Evolutionary conservation across 1,140 invertebrate species (phyloP).

Genomic region (Drosophila azteca): DNA sequence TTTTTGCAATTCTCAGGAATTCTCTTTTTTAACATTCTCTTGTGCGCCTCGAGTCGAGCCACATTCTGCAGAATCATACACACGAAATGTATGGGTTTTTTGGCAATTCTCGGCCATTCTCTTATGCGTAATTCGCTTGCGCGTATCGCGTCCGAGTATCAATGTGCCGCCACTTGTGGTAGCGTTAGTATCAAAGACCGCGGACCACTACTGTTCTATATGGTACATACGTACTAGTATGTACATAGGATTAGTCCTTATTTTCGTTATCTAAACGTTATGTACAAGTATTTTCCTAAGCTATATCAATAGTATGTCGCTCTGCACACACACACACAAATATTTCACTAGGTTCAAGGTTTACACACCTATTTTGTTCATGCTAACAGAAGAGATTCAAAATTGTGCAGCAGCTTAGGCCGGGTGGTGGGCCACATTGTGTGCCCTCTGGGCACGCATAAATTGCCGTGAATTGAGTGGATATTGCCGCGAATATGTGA

Average conservation of each 20-base stretch:
- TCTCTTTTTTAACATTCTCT: conserved; percentile 8
- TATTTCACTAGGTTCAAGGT: too few species aligned
- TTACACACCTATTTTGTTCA: conserved; percentile 25
- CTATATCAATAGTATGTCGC: conserved; percentile 40
- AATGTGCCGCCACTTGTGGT: too few species aligned
- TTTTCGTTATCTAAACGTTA: conserved; percentile 57
- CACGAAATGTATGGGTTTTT: conserved; percentile 16
- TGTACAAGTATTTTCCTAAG: conserved; percentile 74
- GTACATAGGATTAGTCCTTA: conserved; percentile 21
- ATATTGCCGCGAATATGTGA: conserved; percentile 76
- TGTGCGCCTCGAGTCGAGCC: too few species aligned
- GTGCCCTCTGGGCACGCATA: conserved; percentile 57
- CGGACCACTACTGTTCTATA: too few species aligned
- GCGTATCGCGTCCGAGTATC: too few species aligned
- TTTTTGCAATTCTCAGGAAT: too few species aligned
- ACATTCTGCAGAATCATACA: not conserved
- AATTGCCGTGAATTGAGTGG: conserved; percentile 72
- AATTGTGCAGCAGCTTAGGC: conserved; percentile 25
- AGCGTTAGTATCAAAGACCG: too few species aligned
- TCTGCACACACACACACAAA: conserved; percentile 16
- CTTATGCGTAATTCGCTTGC: too few species aligned
- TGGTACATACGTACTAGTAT: too few species aligned
- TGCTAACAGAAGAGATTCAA: conserved; percentile 4
- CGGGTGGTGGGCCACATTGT: conserved; percentile 50
- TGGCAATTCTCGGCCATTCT: not conserved